Evolutionary conservation across 2,888 invertebrate genomes (phyloP).

Genomic region (Idaea straminata): DNA sequence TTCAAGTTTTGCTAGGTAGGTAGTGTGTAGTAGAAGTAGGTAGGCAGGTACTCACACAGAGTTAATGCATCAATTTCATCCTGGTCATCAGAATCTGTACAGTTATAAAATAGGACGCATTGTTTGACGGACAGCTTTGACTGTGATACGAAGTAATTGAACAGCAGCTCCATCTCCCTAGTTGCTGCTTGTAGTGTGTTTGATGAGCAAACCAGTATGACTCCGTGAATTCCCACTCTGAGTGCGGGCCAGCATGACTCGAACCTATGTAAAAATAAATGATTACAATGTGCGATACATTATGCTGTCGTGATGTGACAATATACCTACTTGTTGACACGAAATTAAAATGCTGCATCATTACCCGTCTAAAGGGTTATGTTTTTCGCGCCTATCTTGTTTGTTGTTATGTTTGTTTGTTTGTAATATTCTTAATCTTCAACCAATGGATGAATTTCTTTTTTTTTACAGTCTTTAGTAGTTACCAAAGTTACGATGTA

Average conservation of each 20-base stretch:
- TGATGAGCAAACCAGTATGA: constrained; percentile 84
- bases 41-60: constrained; percentile 69
- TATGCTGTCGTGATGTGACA: neutral
- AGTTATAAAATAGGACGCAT: constrained; percentile 82
- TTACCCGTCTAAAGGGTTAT: too few species aligned
- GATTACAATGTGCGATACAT: neutral
- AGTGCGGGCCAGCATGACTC: constrained; percentile 89
- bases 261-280: constrained; percentile 72
- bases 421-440: too few species aligned
- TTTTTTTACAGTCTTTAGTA: too few species aligned
- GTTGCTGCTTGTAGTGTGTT: constrained; percentile 71
- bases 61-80: constrained; percentile 67
- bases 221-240: constrained; percentile 83
- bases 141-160: constrained; percentile 85
- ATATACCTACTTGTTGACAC: too few species aligned
- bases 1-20: neutral
- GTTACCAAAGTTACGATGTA: too few species aligned
- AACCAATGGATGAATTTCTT: too few species aligned
- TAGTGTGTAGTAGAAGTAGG: neutral
- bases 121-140: constrained; percentile 82
- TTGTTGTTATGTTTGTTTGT: too few species aligned
- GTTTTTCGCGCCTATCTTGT: too few species aligned
- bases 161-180: constrained; percentile 82
- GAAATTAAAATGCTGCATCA: too few species aligned
- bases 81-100: constrained; percentile 59